Percentiles rank a stretch among this genome's conserved stretches.
Evolutionary conservation across 1,140 invertebrate species (phyloP).

Genomic region (Pararge aegeria): DNA sequence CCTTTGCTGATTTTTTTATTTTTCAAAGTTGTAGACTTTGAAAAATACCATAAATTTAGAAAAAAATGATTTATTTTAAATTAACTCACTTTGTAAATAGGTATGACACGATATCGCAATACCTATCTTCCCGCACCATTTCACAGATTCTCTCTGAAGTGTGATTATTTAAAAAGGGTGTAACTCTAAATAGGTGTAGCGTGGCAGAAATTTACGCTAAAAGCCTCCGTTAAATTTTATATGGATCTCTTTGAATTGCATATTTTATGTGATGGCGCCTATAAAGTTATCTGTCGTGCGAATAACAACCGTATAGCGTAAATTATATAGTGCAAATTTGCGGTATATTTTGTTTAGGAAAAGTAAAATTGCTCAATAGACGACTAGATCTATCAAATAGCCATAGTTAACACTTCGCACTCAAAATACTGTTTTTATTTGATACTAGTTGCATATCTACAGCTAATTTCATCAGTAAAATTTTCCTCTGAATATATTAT

Average conservation of each 20-base stretch:
- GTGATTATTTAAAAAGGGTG: neutral
- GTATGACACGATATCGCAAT: neutral
- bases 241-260: conserved; percentile 9
- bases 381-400: conserved; percentile 1
- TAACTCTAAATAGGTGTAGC: neutral
- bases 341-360: neutral
- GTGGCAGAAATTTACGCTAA: conserved; percentile 7
- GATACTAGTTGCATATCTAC: neutral
- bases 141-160: neutral
- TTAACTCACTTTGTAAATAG: too few relatives aligned
- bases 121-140: neutral
- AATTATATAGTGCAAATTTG: neutral
- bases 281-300: neutral
- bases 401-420: neutral
- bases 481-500: too few relatives aligned
- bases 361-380: neutral
- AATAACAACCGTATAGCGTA: neutral
- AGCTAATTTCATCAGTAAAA: too few relatives aligned
- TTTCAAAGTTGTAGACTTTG: too few relatives aligned
- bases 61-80: too few relatives aligned
- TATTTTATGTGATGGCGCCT: conserved; percentile 8
- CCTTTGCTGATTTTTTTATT: too few relatives aligned
- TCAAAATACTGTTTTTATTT: neutral
- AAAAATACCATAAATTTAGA: too few relatives aligned
- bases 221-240: conserved; percentile 12